Evolutionary conservation across 2,113 vertebrate genomes (phyloP), one percentile per base, ranked within the genome.

Genomic region (Hypocryptadius cinnamomeus): DNA sequence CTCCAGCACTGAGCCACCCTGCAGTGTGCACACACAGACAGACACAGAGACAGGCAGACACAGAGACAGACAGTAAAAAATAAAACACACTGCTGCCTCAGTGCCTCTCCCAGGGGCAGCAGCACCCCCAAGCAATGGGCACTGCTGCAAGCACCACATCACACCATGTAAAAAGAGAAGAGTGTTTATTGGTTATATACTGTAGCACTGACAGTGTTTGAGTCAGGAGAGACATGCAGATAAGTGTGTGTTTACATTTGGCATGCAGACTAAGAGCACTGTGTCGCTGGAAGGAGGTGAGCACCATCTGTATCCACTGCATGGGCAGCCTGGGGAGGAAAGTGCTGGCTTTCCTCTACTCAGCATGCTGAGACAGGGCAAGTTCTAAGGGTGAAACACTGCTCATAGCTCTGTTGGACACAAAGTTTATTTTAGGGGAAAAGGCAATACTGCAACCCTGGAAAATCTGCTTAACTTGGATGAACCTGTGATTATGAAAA

Each of bases 111-210:
- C 3, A 17, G 21, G 40, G 69, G 19, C 22, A 35, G 8, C 4
- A 28, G 39, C 6, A 22, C 37, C 31, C 17, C n/a, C 11, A 16
- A 7, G 27, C 16, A 45, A 20, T 0, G 8, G 22, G 3, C 10
- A 4, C 20, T 51, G 65, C 45, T 35, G 31, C 7, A 96, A 95
- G 42, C 13, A 95, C 76, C 91, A 94, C 92, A 87, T 19, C 74
- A 93, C 35, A 65, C 60, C 31, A 2, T 8, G 18, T 93, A 96
- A 93, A 97, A 97, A 97, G 80, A 93, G 92, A 96, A 97, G 94
- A 96, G 91, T 94, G 97, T 98, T 98, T 98, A 98, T 98, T 98
- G 97, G 93, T 97, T 98, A 98, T 94, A 97, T 96, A 97, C 25
- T 95, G 96, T 81, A 96, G 97, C 89, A 87, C 95, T 96, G 97